Evolutionary conservation across 2,797 vertebrate species (phyloP).

Genomic region (Capromys pilorides): DNA sequence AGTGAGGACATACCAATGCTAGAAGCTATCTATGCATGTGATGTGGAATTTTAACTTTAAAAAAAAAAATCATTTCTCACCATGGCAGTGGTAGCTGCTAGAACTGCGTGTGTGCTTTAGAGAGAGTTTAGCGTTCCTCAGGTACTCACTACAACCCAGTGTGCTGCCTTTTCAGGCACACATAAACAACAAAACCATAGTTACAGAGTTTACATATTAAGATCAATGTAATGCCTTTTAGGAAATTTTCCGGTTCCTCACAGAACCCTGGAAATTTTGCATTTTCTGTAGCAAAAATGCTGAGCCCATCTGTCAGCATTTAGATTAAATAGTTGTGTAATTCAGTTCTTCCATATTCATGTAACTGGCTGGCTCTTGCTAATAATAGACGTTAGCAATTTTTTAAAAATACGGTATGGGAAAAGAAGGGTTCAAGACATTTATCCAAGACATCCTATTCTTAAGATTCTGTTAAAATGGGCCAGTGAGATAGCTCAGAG

Average conservation of each 20-base stretch:
- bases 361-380: background rate
- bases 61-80: background rate
- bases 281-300: background rate
- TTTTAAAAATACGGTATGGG: background rate
- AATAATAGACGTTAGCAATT: constrained; percentile 6
- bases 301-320: constrained; percentile 6
- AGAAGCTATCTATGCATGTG: constrained; percentile 50
- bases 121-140: background rate
- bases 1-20: constrained; percentile 13
- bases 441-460: constrained; percentile 35
- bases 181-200: constrained; percentile 2
- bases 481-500: too few species aligned
- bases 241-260: background rate
- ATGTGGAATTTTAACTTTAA: constrained; percentile 53
- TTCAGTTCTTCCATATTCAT: constrained; percentile 19
- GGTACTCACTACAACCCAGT: background rate
- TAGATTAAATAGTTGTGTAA: constrained; percentile 27
- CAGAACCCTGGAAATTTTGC: constrained; percentile 13
- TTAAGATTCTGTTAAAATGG: constrained; percentile 16
- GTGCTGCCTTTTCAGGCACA: background rate
- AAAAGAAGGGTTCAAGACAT: constrained; percentile 32
- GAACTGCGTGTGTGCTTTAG: background rate
- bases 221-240: background rate
- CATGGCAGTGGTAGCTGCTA: background rate
- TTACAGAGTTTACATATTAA: constrained; percentile 33